Conservation (phyloP, 2,113 vertebrate genomes). For the Myiopsitta monachus region DNA sequence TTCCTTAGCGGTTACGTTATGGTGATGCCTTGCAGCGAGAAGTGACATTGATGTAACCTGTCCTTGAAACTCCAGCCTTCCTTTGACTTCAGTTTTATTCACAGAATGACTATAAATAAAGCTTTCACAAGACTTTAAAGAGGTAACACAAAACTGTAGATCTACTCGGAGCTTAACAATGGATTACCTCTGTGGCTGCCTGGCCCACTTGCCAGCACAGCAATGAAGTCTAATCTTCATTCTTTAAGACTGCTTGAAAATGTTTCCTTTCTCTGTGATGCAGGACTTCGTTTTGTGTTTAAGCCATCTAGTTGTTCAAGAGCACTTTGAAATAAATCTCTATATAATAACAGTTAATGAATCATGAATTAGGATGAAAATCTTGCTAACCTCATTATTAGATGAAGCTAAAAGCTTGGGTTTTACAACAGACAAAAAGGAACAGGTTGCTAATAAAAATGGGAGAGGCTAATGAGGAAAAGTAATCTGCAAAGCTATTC, state of each 20-base stretch:
- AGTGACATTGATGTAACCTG: background rate
- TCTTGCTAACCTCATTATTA: background rate
- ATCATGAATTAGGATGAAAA: background rate
- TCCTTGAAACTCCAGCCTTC: conserved; percentile 45
- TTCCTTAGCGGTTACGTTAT: background rate
- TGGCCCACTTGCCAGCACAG: background rate
- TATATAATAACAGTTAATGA: background rate
- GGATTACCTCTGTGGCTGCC: background rate
- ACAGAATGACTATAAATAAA: conserved; percentile 35
- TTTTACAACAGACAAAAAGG: background rate
- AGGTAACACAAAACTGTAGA: conserved; percentile 27
- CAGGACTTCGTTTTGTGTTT: background rate
- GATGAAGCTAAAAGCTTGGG: background rate
- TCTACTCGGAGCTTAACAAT: conserved; percentile 13
- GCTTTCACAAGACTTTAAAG: conserved; percentile 19
- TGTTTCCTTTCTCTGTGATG: background rate
- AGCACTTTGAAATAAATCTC: background rate
- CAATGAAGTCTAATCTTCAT: background rate
- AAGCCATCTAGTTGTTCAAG: background rate
- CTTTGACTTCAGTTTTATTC: conserved; percentile 34
- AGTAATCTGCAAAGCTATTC: background rate
- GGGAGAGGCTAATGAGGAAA: background rate
- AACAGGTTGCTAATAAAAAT: background rate
- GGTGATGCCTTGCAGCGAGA: background rate
- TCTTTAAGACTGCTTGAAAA: background rate